Percentiles rank a stretch among this genome's conserved stretches.
Evolutionary conservation across 2,888 invertebrate genomes (phyloP).

Genomic region (Schizaphis graminum): DNA sequence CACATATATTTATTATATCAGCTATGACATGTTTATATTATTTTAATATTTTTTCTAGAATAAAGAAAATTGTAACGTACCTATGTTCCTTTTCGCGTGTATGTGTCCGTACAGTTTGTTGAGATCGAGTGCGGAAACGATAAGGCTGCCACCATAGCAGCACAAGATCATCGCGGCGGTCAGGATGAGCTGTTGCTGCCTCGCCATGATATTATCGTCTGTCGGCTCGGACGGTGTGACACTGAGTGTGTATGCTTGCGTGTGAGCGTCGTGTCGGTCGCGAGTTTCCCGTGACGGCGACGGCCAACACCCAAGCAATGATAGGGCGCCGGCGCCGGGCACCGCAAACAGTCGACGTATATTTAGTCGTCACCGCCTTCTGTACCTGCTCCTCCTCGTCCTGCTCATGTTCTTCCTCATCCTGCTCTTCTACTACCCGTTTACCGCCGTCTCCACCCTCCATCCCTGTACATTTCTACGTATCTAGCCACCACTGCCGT

Average conservation of each 20-base stretch:
- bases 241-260: conserved; percentile 40
- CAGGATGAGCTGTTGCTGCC: conserved; percentile 67
- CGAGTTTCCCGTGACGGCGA: conserved; percentile 13
- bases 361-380: conserved; percentile 35
- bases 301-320: conserved; percentile 58
- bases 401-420: not conserved
- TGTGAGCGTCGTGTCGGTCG: conserved; percentile 31
- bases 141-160: conserved; percentile 77
- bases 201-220: conserved; percentile 59
- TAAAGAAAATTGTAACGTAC: not conserved
- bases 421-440: not conserved
- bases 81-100: conserved; percentile 78
- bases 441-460: not conserved
- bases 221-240: conserved; percentile 62
- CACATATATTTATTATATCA: not conserved
- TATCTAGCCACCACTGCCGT: not conserved
- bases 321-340: conserved; percentile 59
- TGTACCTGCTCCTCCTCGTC: not conserved
- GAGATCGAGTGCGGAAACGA: conserved; percentile 80
- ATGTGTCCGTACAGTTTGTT: conserved; percentile 85
- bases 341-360: conserved; percentile 26
- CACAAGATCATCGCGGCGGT: conserved; percentile 71
- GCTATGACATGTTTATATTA: not conserved
- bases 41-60: not conserved
- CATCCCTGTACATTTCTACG: not conserved